A percentile compares a stretch with the other conserved stretches of the same genome.
Conservation (phyloP, 2,888 invertebrate species). For the Spodoptera exigua region DNA sequence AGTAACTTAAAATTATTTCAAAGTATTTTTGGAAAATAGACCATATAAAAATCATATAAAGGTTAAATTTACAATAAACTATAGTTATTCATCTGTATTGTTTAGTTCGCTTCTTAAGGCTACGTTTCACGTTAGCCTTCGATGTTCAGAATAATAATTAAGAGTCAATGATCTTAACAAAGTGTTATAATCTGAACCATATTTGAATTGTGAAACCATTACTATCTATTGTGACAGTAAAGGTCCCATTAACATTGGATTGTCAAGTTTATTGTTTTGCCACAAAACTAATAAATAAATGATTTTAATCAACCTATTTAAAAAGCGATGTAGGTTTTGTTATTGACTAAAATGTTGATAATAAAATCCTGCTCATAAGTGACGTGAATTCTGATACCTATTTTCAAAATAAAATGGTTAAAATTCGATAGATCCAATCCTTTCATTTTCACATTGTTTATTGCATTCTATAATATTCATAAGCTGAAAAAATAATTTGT, state of each 20-base stretch:
- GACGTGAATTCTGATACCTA: too few species aligned
- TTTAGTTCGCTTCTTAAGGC: conserved; percentile 28
- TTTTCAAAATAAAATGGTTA: too few species aligned
- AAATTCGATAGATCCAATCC: too few species aligned
- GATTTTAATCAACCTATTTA: conserved; percentile 9
- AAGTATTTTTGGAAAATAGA: too few species aligned
- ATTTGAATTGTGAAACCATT: conserved; percentile 39
- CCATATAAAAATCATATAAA: too few species aligned
- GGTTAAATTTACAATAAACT: too few species aligned
- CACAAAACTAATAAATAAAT: conserved; percentile 12
- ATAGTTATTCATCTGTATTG: conserved; percentile 24
- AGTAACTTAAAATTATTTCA: too few species aligned
- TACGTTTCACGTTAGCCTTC: conserved; percentile 41
- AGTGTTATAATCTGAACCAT: conserved; percentile 47
- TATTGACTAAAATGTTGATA: too few species aligned
- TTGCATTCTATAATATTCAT: too few species aligned
- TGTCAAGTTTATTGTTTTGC: conserved; percentile 15
- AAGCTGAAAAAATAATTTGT: too few species aligned
- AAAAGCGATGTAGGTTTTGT: conserved; percentile 3
- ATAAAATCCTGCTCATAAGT: too few species aligned
- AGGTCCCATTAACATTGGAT: conserved; percentile 40
- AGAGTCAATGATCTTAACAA: conserved; percentile 53
- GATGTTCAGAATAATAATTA: conserved; percentile 45
- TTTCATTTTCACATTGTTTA: too few species aligned
- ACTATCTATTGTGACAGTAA: conserved; percentile 44